Conservation (phyloP, 2,113 vertebrate species). For the Ceyx melanurus region DNA sequence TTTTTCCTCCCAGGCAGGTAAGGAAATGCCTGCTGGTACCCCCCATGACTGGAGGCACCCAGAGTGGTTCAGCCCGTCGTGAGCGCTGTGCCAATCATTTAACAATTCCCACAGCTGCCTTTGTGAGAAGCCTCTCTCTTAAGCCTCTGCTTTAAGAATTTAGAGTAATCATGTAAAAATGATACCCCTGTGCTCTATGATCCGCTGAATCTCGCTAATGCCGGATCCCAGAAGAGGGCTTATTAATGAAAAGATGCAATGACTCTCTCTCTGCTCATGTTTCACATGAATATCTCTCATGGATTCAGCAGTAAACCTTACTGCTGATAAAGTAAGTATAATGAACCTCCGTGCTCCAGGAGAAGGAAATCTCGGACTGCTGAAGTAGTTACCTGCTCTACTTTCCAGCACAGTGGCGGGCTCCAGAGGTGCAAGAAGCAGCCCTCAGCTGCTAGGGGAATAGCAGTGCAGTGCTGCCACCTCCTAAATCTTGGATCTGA, state of each 20-base stretch:
- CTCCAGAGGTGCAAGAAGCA: not conserved
- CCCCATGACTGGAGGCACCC: constrained; percentile 66
- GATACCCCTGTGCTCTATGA: constrained; percentile 85
- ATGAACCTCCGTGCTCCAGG: constrained; percentile 71
- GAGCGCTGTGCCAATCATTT: constrained; percentile 85
- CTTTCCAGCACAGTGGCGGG: constrained; percentile 13
- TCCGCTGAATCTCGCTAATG: constrained; percentile 84
- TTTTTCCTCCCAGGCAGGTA: constrained; percentile 2
- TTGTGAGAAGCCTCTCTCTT: constrained; percentile 86
- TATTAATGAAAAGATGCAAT: constrained; percentile 85
- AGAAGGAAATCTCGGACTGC: constrained; percentile 57
- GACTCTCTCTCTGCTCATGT: constrained; percentile 80
- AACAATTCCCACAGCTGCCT: constrained; percentile 86
- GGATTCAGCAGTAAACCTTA: constrained; percentile 82
- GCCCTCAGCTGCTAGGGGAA: not conserved
- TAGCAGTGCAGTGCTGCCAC: not conserved
- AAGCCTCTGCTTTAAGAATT: constrained; percentile 89
- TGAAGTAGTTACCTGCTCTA: constrained; percentile 50
- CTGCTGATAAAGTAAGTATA: constrained; percentile 80
- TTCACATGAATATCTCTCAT: constrained; percentile 82
- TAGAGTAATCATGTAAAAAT: constrained; percentile 92
- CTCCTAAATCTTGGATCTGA: not conserved
- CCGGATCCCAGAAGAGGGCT: constrained; percentile 85
- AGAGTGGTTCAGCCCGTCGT: constrained; percentile 72
- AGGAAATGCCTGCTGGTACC: constrained; percentile 61